phyloP scores from a whole-genome alignment of 2,888 invertebrate genomes.

The Chrysopilus asiliformis region DNA sequence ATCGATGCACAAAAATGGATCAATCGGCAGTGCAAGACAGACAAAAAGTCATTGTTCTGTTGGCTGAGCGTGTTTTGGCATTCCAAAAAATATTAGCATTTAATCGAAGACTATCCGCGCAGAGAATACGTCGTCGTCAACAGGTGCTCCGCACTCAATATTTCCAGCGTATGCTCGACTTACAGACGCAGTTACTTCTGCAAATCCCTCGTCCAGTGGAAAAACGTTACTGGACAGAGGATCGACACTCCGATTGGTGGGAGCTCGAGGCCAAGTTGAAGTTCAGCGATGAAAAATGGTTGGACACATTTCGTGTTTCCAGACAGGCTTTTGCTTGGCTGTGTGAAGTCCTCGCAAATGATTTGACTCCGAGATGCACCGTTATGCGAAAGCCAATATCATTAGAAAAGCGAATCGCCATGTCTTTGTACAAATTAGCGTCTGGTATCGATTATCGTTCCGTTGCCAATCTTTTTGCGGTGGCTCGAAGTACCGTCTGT shows the following conservation, averaged over 20 bases:
- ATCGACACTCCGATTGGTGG: constrained; percentile 16
- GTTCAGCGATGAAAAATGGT: constrained; percentile 23
- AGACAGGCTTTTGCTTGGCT: constrained; percentile 24
- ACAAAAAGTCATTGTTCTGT: constrained; percentile 15
- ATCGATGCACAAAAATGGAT: no score
- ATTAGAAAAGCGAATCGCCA: constrained; percentile 26
- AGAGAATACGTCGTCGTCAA: constrained; percentile 21
- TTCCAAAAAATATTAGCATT: constrained; percentile 24
- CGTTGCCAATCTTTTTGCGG: constrained; percentile 24
- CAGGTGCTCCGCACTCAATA: constrained; percentile 24
- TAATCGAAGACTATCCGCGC: constrained; percentile 23
- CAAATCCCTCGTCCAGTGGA: constrained; percentile 19
- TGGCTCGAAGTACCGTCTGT: constrained; percentile 24
- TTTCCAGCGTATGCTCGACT: constrained; percentile 24
- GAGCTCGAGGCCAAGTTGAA: constrained; percentile 17
- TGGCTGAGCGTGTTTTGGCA: constrained; percentile 23
- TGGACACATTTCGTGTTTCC: constrained; percentile 26
- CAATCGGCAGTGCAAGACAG: constrained; percentile 2
- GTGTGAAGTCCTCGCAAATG: constrained; percentile 20
- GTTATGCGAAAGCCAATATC: constrained; percentile 19
- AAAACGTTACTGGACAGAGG: constrained; percentile 8
- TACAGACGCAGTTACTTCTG: constrained; percentile 25
- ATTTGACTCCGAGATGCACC: constrained; percentile 16
- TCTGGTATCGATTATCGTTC: constrained; percentile 25
- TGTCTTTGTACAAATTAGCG: constrained; percentile 28